Percentiles rank a stretch among this genome's conserved stretches.
phyloP scores from a whole-genome alignment of 1,140 invertebrate genomes.

The Lamellibrachia luymesi region DNA sequence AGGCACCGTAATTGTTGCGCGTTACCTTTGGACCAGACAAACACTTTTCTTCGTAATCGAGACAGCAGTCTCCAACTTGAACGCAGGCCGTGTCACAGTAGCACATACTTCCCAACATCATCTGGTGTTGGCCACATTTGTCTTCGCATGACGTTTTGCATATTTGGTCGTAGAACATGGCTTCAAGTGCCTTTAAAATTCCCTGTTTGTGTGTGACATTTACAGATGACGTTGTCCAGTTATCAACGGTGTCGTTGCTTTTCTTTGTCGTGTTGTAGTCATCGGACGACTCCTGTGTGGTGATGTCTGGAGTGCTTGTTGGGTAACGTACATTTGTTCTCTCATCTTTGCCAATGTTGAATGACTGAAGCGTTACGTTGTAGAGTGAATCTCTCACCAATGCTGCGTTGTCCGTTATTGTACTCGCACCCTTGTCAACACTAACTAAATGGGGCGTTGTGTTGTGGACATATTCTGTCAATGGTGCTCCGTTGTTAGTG shows the following conservation, averaged over 20 bases:
- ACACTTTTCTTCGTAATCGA: background rate
- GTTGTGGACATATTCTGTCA: too few relatives aligned
- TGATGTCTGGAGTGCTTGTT: too few relatives aligned
- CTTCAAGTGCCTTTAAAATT: background rate
- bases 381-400: too few relatives aligned
- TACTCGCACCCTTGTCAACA: too few relatives aligned
- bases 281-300: too few relatives aligned
- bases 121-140: background rate
- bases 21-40: background rate
- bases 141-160: background rate
- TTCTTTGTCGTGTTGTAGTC: background rate
- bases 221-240: background rate
- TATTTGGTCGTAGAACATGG: background rate
- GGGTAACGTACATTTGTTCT: too few relatives aligned
- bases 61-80: background rate
- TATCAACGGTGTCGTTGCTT: background rate
- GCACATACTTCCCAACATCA: background rate
- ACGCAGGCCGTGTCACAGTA: conserved; percentile 5
- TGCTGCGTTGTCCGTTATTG: too few relatives aligned
- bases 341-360: too few relatives aligned
- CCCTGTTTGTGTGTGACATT: background rate
- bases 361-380: too few relatives aligned
- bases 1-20: background rate
- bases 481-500: too few relatives aligned
- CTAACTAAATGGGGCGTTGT: too few relatives aligned